Conservation (phyloP, 2,888 invertebrate genomes). For the Coremacera marginata region DNA sequence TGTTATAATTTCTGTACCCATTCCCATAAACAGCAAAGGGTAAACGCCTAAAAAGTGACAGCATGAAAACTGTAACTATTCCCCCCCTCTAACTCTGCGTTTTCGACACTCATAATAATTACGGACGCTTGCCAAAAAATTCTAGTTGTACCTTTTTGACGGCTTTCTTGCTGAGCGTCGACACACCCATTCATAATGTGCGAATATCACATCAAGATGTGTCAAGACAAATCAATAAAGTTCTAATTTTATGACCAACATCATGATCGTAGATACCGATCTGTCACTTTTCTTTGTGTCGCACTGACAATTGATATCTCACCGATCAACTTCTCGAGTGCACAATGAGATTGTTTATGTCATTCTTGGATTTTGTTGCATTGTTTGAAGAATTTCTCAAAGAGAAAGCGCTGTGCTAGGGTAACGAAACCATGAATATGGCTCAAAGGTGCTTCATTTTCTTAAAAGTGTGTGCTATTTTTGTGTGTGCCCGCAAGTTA, state of each 20-base stretch:
- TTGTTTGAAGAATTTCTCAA: constrained; percentile 34
- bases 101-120: constrained; percentile 17
- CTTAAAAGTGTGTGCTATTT: neutral
- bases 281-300: constrained; percentile 51
- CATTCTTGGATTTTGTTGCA: constrained; percentile 50
- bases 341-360: constrained; percentile 65
- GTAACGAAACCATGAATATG: constrained; percentile 2
- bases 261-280: constrained; percentile 38
- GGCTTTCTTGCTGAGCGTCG: neutral
- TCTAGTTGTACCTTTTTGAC: neutral
- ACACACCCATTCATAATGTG: constrained; percentile 50
- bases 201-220: constrained; percentile 46
- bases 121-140: constrained; percentile 9
- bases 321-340: constrained; percentile 56
- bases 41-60: neutral
- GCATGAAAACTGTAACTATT: constrained; percentile 11
- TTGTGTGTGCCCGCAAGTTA: neutral
- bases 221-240: constrained; percentile 68
- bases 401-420: neutral
- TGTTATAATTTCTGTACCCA: neutral
- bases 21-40: constrained; percentile 16
- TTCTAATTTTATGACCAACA: constrained; percentile 62
- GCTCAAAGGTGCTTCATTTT: neutral
- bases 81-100: neutral
- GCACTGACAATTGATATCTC: constrained; percentile 49